Evolutionary conservation across 2,797 vertebrate species (phyloP), one percentile per base, ranked within the genome.

Genomic region (Falco columbarius): DNA sequence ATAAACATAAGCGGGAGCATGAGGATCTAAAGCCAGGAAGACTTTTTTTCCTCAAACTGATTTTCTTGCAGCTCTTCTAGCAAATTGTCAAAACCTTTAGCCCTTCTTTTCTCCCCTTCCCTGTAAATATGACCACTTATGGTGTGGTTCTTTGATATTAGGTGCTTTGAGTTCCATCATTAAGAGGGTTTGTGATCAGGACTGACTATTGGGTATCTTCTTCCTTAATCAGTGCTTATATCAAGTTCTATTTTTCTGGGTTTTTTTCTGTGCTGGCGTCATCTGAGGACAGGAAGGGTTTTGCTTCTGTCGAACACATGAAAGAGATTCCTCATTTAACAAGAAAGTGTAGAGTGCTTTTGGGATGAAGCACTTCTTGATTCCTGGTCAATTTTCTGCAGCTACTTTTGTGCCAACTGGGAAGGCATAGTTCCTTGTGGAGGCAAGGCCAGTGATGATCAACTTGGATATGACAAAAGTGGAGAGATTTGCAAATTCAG

Each of bases 1-100:
- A 6, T 75, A 96, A 94, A 96, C 90, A 90, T 10, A 66, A 96
- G 86, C 2, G 47, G 56, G 86, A 95, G 55, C 77, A 12, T 2
- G 42, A 95, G 80, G 81, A 90, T 58, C 72, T 56, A 54, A 12
- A 93, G 75, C 68, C 4, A 6, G 62, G 19, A 38, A 92, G 79
- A 75, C 49, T 92, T 85, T 91, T 92, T n/a, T 81, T 79, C 61
- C 18, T 81, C 81, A 9, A 54, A 4, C 70, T 20, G 73, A 24
- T 77, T 82, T 70, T 7, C 62, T 58, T 9, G 18, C 79, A 58
- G 47, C 90, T 49, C n/a, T 62, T 34, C 66, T 7, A 22, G 6
- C 1, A 9, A 30, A 9, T 8, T 5, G 0, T 3, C 46, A n/a
- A 46, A 93, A 44, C 67, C 76, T 66, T 14, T 74, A 51, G 17